These are phyloP conservation scores for Reticulitermes lucifugus DNA, from an alignment of 2,888 invertebrate species.

Conservation along the genomic window DNA sequence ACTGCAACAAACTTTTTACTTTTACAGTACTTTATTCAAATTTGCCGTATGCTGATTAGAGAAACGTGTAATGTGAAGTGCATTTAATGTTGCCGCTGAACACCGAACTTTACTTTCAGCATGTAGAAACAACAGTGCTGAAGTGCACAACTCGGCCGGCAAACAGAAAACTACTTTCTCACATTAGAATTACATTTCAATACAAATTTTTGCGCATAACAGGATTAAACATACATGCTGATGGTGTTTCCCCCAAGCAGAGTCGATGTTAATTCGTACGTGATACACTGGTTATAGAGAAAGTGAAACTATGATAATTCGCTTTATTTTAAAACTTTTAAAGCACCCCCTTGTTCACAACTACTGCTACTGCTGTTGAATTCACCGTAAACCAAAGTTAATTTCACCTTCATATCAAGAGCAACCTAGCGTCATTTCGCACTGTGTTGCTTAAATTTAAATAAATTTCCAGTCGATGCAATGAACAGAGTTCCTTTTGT, in stretches of 20 bases:
- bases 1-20: too few relatives aligned
- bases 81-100: too few relatives aligned
- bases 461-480: not conserved
- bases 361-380: not conserved
- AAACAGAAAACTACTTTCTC: not conserved
- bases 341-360: not conserved
- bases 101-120: too few relatives aligned
- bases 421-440: not conserved
- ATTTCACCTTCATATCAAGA: not conserved
- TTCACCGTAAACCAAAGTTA: not conserved
- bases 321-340: not conserved
- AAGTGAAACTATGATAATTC: not conserved
- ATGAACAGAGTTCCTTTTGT: not conserved
- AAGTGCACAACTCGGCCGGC: not conserved
- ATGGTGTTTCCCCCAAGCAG: not conserved
- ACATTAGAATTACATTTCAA: not conserved
- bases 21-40: too few relatives aligned
- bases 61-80: too few relatives aligned
- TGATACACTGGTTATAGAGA: not conserved
- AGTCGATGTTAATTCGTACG: not conserved
- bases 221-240: not conserved
- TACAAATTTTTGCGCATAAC: not conserved
- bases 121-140: too few relatives aligned
- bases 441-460: not conserved
- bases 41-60: too few relatives aligned